Conservation (phyloP, 2,797 vertebrate genomes). For the Glyptemys insculpta region DNA sequence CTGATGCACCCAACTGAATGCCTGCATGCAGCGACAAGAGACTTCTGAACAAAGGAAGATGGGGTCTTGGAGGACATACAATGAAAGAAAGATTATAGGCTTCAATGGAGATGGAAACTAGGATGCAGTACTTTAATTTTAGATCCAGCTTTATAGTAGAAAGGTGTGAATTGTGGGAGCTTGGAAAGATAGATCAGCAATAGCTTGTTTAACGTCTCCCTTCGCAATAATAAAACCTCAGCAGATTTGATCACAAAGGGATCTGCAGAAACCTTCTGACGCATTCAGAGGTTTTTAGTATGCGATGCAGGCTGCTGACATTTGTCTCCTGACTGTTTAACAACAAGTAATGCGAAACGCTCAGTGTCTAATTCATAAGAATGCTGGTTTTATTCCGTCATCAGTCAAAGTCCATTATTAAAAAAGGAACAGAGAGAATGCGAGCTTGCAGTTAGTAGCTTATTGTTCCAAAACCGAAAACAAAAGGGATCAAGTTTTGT, state of each 20-base stretch:
- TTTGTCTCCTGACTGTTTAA: not conserved
- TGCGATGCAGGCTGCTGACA: not conserved
- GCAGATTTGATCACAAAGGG: not conserved
- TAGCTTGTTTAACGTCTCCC: not conserved
- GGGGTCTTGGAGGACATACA: rapidly evolving
- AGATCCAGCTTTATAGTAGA: not conserved
- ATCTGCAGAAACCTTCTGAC: not conserved
- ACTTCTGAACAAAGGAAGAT: not conserved
- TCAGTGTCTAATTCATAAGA: not conserved
- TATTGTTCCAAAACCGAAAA: not conserved
- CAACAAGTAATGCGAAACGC: not conserved
- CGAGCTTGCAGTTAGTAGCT: not conserved
- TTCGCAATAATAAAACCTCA: not conserved
- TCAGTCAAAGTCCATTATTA: not conserved
- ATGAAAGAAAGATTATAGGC: not conserved
- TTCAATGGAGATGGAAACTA: not conserved
- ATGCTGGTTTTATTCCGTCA: not conserved
- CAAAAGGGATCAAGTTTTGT: not conserved
- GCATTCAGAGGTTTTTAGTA: not conserved
- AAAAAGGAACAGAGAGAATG: rapidly evolving
- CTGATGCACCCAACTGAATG: not conserved
- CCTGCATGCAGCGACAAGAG: not conserved
- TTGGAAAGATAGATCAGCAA: not conserved
- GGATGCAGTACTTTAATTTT: not conserved
- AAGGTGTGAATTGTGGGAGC: not conserved